Evolutionary conservation across 2,888 invertebrate genomes (phyloP), one percentile per base, ranked within the genome.

Genomic region (Stenolophus ochropezus): DNA sequence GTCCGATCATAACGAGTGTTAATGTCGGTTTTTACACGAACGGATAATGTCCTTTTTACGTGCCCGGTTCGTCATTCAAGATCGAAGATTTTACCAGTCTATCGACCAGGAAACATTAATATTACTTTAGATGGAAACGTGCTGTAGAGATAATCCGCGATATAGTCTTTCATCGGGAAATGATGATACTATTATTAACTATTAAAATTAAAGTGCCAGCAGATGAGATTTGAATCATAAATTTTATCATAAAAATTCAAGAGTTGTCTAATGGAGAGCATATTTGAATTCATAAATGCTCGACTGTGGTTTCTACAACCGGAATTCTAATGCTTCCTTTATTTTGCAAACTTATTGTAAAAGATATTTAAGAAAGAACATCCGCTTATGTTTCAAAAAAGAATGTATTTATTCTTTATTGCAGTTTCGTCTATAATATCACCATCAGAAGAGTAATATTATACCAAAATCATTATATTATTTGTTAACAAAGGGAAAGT

Each of bases 1-100:
- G 61, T 61, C 14, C 61, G 61, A 20, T 61, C 61, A 11, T 61
- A 61, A 25, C 61, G 61, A 61, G 61, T 58, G 58, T 58, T 58
- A 58, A 58, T 58, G 58, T 21, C 6, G 11, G 58, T 61, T 61
- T 61, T 61, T 61, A 61, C 6, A 21, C 61, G 25, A 25, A 14
- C n/a, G 61, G 14, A 25, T 61, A 61, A 61, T 25, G 61, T 61
- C 25, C 61, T 23, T 61, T 61, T 61, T 61, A 61, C 61, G 61
- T 61, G 61, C 61, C 14, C 61, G 14, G 11, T 11, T 14, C n/a
- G 23, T 61, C 61, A 8, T 61, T 25, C 14, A 58, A 21, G 61
- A 61, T 27, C 23, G 61, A 61, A 61, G 61, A 61, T 14, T 61
- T 61, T 25, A 61, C 23, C 21, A 21, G 61, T 14, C 20, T 25